Base-by-base conservation (phyloP, 2,888 invertebrate species). In the Prosapia bicincta region DNA sequence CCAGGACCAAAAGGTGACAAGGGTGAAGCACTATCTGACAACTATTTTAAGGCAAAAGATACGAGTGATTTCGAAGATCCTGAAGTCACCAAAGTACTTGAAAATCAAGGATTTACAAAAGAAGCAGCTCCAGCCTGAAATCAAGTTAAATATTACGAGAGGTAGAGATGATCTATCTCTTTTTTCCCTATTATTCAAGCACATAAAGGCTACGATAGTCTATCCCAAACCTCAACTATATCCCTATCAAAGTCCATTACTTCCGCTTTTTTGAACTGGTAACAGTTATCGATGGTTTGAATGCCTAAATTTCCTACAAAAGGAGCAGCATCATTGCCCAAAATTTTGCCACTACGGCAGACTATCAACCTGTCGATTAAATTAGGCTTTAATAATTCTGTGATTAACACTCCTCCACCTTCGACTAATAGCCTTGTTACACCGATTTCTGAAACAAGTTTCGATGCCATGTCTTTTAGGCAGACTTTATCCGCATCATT, bases 301-400 rank as follows among this genome's bases (percentile, higher is more conserved):
- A 71, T 43, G 10, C 38, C 38, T 15, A 71, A 32, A 24, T 38
- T 54, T 1, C 71, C 43, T 26, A 71, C 71, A 43, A 38, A 38
- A 9, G 71, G 71, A n/a, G 54, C 38, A 26, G 32, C 71, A 28
- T 71, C 71, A 54, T 71, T 71, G 13, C 71, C 71, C 38, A 71
- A 3, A 9, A 71, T 38, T 20, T 71, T 71, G n/a, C 71, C 71
- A 24, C 71, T 71, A 26, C 71, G 30, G 43, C 71, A 43, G 1
- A 71, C 26, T 5, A 43, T 24, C 25, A 71, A 25, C 26, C 71
- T 30, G 43, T 71, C 71, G 3, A 71, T 43, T 54, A 71, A 5
- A 7, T 38, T 38, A 25, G 38, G 3, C 43, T 38, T 71, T n/a
- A 71, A 54, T 32, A 71, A 26, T 20, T 30, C 71, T 1, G 71